phyloP scores from a whole-genome alignment of 2,888 invertebrate genomes.

The Hipparchia sbordonii region DNA sequence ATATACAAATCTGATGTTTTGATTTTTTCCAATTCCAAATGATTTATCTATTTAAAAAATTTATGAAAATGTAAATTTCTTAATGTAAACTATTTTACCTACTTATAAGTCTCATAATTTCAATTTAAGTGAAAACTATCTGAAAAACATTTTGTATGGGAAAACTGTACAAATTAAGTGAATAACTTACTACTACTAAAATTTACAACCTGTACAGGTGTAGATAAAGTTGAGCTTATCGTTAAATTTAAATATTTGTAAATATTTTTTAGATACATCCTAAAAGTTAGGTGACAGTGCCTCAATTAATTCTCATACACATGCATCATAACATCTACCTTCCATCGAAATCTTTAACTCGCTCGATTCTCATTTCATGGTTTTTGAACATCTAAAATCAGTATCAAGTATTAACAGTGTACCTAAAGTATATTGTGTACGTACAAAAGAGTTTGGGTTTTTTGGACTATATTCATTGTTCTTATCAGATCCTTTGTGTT shows the following conservation, averaged over 20 bases:
- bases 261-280: neutral
- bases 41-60: constrained; percentile 3
- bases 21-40: neutral
- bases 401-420: neutral
- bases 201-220: too few relatives aligned
- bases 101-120: too few relatives aligned
- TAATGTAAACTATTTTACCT: too few relatives aligned
- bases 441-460: too few relatives aligned
- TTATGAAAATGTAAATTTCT: neutral
- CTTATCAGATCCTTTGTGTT: too few relatives aligned
- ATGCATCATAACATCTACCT: constrained; percentile 73
- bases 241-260: neutral
- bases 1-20: too few relatives aligned
- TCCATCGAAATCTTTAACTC: constrained; percentile 55
- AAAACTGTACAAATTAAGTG: too few relatives aligned
- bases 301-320: neutral
- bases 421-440: too few relatives aligned
- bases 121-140: too few relatives aligned
- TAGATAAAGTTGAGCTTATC: neutral
- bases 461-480: too few relatives aligned
- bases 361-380: constrained; percentile 44
- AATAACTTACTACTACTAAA: too few relatives aligned
- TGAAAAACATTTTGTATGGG: too few relatives aligned
- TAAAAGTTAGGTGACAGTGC: constrained; percentile 2
- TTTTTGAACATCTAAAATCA: neutral